A percentile compares a stretch with the other conserved stretches of the same genome.
Conservation (phyloP, 2,797 vertebrate species). For the Hydrophis major region DNA sequence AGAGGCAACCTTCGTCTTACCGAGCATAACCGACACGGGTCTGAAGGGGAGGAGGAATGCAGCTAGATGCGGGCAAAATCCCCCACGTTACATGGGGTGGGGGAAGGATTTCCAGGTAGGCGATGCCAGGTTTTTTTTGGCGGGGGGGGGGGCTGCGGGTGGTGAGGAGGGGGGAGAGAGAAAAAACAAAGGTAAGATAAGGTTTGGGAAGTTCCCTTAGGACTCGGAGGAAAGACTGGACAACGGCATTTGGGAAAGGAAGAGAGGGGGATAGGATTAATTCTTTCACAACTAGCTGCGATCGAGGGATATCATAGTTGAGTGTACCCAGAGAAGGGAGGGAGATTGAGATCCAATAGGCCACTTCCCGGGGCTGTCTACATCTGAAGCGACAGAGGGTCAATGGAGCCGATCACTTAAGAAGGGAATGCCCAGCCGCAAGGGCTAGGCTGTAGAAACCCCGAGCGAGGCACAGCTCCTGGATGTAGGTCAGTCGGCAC, state of each 20-base stretch:
- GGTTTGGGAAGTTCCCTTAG: background rate
- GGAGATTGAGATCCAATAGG: background rate
- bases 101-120: background rate
- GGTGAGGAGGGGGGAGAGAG: rapidly evolving
- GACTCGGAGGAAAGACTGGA: background rate
- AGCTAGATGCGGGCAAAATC: background rate
- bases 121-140: background rate
- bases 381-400: background rate
- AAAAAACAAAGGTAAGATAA: background rate
- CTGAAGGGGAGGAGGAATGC: background rate
- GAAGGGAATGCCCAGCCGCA: background rate
- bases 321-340: background rate
- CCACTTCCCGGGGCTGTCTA: background rate
- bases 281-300: background rate
- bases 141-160: background rate
- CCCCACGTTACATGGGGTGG: background rate
- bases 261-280: background rate
- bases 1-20: background rate
- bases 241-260: background rate
- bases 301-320: background rate
- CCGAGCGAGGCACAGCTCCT: background rate
- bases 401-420: background rate
- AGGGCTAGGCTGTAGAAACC: background rate
- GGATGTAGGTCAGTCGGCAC: background rate
- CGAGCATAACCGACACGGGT: background rate